Percentiles rank a stretch among this genome's conserved stretches.
Evolutionary conservation across 2,888 invertebrate genomes (phyloP).

Genomic region (Philaethria dido): DNA sequence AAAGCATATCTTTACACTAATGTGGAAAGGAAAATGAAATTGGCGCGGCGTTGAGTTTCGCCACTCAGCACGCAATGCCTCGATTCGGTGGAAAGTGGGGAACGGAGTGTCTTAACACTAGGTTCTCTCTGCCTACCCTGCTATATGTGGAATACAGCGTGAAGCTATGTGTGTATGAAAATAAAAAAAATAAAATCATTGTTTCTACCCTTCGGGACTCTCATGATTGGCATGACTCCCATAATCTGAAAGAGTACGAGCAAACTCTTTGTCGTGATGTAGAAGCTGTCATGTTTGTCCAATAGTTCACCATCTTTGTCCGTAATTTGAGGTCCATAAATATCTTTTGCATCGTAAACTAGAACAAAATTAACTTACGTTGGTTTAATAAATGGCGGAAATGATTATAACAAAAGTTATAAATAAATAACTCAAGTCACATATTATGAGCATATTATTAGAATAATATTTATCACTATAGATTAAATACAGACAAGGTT

Average conservation of each 20-base stretch:
- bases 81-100: too few relatives aligned
- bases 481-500: neutral
- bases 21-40: too few relatives aligned
- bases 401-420: too few relatives aligned
- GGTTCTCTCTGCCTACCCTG: too few relatives aligned
- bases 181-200: neutral
- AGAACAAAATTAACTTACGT: constrained; percentile 39
- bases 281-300: constrained; percentile 88
- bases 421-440: neutral
- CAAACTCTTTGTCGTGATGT: constrained; percentile 87
- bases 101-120: too few relatives aligned
- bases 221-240: constrained; percentile 90
- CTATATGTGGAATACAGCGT: too few relatives aligned
- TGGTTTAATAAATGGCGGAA: too few relatives aligned
- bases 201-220: constrained; percentile 79
- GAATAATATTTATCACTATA: too few relatives aligned
- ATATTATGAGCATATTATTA: too few relatives aligned
- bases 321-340: constrained; percentile 79
- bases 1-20: neutral
- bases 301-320: constrained; percentile 82
- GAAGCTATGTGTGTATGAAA: too few relatives aligned
- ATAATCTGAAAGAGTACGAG: constrained; percentile 89
- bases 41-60: too few relatives aligned
- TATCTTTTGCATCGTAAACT: constrained; percentile 65
- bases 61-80: too few relatives aligned